phyloP scores from a whole-genome alignment of 2,888 invertebrate species.

The Piscicola geometra region DNA sequence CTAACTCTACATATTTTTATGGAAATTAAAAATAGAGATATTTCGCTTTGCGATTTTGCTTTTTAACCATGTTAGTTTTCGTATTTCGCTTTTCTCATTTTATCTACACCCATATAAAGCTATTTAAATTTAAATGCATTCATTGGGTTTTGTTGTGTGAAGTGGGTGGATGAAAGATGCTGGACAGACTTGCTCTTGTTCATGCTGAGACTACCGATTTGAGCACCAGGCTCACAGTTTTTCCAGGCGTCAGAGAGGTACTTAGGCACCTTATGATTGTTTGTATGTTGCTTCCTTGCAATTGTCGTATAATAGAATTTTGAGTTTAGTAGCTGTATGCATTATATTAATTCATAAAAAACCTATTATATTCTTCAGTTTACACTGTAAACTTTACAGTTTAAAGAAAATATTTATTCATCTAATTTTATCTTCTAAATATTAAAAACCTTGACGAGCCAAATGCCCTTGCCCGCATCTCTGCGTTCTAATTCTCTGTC shows the following conservation, averaged over 20 bases:
- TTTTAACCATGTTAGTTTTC: too few species aligned
- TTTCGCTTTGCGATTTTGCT: too few species aligned
- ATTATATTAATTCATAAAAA: not conserved
- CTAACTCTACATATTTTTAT: too few species aligned
- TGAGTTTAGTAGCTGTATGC: too few species aligned
- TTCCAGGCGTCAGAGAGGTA: conserved; percentile 93
- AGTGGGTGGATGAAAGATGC: not conserved
- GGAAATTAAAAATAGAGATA: too few species aligned
- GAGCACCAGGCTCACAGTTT: conserved; percentile 80
- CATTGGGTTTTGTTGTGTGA: not conserved
- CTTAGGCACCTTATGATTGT: conserved; percentile 82
- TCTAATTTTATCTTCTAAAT: too few species aligned
- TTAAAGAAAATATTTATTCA: too few species aligned
- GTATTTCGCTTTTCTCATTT: too few species aligned
- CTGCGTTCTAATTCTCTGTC: conserved; percentile 68
- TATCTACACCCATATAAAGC: too few species aligned
- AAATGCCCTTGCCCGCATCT: conserved; percentile 83
- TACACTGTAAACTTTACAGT: not conserved
- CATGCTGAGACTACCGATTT: conserved; percentile 87
- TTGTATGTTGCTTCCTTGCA: conserved; percentile 1
- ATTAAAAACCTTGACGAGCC: conserved; percentile 84
- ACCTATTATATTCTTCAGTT: not conserved
- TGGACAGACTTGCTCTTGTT: conserved; percentile 46
- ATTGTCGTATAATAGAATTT: not conserved
- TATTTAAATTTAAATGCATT: too few species aligned